Evolutionary conservation across 2,888 invertebrate species (phyloP).

Genomic region (Quadroppia sp.): DNA sequence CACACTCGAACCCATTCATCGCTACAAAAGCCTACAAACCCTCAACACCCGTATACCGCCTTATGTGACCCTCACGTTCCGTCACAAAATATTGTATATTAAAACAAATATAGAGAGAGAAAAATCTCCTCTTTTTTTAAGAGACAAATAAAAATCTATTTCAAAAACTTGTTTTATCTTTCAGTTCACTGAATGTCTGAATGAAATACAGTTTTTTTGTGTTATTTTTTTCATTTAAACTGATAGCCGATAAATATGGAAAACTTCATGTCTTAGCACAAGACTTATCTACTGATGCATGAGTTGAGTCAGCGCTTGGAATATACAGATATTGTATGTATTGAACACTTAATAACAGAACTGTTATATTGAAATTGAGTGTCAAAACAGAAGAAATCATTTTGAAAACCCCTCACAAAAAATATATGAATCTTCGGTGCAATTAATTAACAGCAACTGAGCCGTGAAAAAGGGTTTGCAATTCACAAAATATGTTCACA

Average conservation of each 20-base stretch:
- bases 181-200: slow-evolving; percentile 20
- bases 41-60: too few species aligned
- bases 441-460: too few species aligned
- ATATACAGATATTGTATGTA: background rate
- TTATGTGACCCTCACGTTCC: too few species aligned
- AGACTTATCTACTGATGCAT: background rate
- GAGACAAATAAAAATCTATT: slow-evolving; percentile 22
- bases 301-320: background rate
- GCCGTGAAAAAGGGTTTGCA: too few species aligned
- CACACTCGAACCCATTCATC: too few species aligned
- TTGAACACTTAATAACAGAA: background rate
- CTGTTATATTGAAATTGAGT: background rate
- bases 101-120: slow-evolving; percentile 9
- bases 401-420: background rate
- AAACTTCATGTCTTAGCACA: background rate
- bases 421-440: background rate
- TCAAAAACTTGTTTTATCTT: slow-evolving; percentile 13
- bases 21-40: too few species aligned
- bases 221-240: background rate
- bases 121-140: background rate
- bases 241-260: slow-evolving; percentile 25
- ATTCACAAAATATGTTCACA: too few species aligned
- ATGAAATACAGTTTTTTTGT: slow-evolving; percentile 5
- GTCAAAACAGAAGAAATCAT: background rate
- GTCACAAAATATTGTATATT: slow-evolving; percentile 23